A percentile compares a stretch with the other conserved stretches of the same genome.
Evolutionary conservation across 2,797 vertebrate species (phyloP).

Genomic region (Thunnus albacares): DNA sequence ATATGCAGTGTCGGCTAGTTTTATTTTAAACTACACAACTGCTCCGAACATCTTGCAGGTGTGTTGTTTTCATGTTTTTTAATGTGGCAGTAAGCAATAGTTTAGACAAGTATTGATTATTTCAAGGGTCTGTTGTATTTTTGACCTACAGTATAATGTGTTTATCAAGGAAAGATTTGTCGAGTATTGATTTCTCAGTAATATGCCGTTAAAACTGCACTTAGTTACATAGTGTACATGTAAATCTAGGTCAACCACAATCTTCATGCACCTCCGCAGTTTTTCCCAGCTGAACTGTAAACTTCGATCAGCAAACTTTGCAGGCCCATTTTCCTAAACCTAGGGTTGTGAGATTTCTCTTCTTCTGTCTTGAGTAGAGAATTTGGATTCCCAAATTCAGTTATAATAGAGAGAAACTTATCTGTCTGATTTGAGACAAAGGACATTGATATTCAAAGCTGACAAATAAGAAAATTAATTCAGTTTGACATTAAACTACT

Average conservation of each 20-base stretch:
- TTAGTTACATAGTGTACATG: neutral
- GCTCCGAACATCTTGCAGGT: slow-evolving; percentile 48
- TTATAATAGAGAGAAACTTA: neutral
- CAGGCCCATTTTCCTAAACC: neutral
- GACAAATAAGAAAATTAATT: neutral
- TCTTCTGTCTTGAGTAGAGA: neutral
- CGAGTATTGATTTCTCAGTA: neutral
- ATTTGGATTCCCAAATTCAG: neutral
- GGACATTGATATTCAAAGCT: neutral
- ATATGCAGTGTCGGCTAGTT: slow-evolving; percentile 53
- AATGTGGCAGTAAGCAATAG: neutral
- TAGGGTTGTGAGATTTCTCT: neutral
- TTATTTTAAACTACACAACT: slow-evolving; percentile 69
- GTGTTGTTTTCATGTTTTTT: slow-evolving; percentile 39
- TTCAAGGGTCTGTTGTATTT: neutral
- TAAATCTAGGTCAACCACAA: neutral
- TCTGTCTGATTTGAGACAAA: slow-evolving; percentile 3
- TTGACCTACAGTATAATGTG: neutral
- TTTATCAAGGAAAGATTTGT: neutral
- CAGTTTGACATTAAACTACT: slow-evolving; percentile 10
- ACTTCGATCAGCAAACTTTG: neutral
- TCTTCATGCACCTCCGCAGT: neutral
- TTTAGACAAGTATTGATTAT: neutral
- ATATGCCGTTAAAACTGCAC: neutral
- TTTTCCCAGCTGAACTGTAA: neutral